Conservation (phyloP, 92 coral and sea anemone species). For the Micromussa lordhowensis region DNA sequence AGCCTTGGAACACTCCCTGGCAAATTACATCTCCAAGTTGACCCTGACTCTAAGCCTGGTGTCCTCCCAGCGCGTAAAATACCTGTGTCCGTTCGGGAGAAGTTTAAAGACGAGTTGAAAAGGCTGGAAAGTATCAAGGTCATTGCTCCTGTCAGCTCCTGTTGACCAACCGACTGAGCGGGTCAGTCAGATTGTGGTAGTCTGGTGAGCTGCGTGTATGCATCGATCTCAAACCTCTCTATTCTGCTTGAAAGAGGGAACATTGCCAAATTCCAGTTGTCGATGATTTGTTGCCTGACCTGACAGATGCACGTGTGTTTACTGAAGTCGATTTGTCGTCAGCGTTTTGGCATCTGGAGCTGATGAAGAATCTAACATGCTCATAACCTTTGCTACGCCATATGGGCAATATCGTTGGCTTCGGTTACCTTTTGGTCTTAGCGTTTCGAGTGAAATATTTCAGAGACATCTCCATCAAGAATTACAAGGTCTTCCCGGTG, state of each 20-base stretch:
- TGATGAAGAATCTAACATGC: conserved; percentile 28
- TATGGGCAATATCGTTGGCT: conserved; percentile 41
- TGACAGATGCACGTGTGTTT: conserved; percentile 37
- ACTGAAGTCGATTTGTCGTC: conserved; percentile 19
- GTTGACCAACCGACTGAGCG: conserved; percentile 57
- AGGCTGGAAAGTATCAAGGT: conserved; percentile 22
- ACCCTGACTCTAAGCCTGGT: conserved; percentile 15
- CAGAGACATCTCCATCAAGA: too few relatives aligned
- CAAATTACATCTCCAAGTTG: conserved; percentile 29
- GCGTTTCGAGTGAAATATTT: too few relatives aligned
- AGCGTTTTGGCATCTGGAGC: too few relatives aligned
- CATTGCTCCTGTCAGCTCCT: conserved; percentile 45
- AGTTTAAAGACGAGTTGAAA: not conserved
- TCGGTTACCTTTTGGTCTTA: conserved; percentile 28
- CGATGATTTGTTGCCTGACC: conserved; percentile 25
- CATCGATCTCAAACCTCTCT: too few relatives aligned
- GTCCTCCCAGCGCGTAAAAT: not conserved
- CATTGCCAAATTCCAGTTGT: conserved; percentile 6
- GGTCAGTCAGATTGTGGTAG: conserved; percentile 54
- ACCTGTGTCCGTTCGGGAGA: not conserved
- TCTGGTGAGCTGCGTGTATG: too few relatives aligned
- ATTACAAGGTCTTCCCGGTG: not conserved
- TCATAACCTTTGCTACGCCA: conserved; percentile 31
- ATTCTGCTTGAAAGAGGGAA: too few relatives aligned
- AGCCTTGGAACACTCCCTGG: conserved; percentile 39